Base-by-base conservation (phyloP, 2,888 invertebrate genomes). In the Eumacrocentrus americanus region DNA sequence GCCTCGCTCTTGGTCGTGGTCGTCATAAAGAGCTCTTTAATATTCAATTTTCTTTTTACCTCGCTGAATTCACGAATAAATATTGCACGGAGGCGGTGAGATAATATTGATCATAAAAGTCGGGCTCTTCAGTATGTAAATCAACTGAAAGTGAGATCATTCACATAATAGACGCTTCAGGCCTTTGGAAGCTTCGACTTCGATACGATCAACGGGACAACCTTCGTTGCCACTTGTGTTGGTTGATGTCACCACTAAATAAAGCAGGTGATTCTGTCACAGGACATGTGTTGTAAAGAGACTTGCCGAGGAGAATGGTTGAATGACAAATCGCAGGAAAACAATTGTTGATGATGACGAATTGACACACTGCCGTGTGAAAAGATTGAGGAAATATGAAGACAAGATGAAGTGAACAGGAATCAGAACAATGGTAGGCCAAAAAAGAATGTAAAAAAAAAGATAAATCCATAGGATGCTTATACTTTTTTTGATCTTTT, bases 231-330 rank as follows among this genome's bases (percentile, higher is more conserved):
- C 70, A 72, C 71, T 74, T 74, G 70, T 57, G 52, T 60, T 59
- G 47, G 70, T 74, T 76, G 76, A 76, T 74, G 76, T 76, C 76
- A 76, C 66, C 67, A 67, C 71, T 70, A 71, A 75, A 72, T 60
- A 70, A 76, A 71, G 66, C 67, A 67, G 65, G 67, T 74, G 73
- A 75, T 70, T 68, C 63, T 64, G 69, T 66, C 65, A 59, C 38
- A 20, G 5, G n/a, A 22, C 18, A 22, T 37, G 18, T 6, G 23
- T 14, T 16, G n/a, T 2, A 14, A 16, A 12, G 7, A 22, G 9
- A 25, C 12, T 40, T n/a, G 14, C 11, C 34, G 2, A 34, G 6
- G 20, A 18, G 29, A 11, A 42, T 25, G 18, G 11, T 44, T 18
- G 6, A 29, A 37, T 47, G 22, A 40, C 25, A 50, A 20, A 53